Evolutionary conservation across 2,113 vertebrate genomes (phyloP).

Genomic region (Malurus cyaneus): DNA sequence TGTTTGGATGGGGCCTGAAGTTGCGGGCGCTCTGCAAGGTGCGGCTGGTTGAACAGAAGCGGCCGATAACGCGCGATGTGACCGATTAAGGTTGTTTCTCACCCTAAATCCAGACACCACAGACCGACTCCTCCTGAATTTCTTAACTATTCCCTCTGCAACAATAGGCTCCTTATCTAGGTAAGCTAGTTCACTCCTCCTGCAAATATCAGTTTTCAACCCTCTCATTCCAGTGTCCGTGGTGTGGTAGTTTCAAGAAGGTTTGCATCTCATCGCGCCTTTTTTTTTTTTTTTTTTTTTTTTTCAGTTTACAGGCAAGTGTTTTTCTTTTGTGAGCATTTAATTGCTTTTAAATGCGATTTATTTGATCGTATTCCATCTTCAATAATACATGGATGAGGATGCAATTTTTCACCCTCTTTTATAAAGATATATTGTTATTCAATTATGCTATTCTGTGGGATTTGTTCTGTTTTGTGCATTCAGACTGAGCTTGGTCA

Average conservation of each 20-base stretch:
- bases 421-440: constrained; percentile 32
- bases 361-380: neutral
- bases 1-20: neutral
- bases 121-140: neutral
- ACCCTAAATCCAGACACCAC: neutral
- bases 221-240: neutral
- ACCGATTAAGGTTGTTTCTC: neutral
- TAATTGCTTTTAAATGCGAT: constrained; percentile 1
- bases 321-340: constrained; percentile 14
- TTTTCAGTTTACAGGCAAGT: neutral
- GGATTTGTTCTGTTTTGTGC: neutral
- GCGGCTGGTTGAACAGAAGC: neutral
- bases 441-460: neutral
- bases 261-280: neutral
- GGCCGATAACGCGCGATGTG: neutral
- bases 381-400: constrained; percentile 7
- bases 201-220: too few species aligned
- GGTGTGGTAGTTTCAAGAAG: neutral
- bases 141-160: neutral
- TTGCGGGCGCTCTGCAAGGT: neutral
- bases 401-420: constrained; percentile 33
- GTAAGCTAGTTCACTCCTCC: neutral
- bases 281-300: neutral
- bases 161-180: neutral
- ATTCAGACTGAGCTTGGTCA: neutral